Percentiles rank a stretch among this genome's conserved stretches.
These are phyloP conservation scores for Callyntrura guangdongensis DNA, from an alignment of 2,888 invertebrate genomes.

Conservation along the genomic window DNA sequence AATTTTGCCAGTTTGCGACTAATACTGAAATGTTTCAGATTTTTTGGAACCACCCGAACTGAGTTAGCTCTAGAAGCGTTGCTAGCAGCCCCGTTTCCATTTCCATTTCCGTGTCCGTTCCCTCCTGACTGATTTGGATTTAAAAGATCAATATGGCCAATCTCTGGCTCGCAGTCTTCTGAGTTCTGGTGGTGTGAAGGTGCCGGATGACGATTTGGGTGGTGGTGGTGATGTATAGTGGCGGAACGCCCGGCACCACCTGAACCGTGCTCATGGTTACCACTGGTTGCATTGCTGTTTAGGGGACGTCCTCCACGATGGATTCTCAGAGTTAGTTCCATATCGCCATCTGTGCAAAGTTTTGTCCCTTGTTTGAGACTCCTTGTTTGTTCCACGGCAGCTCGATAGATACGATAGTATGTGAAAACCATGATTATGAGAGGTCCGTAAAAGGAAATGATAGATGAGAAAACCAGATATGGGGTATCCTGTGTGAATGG, in stretches of 20 bases:
- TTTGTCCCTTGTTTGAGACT: constrained; percentile 97
- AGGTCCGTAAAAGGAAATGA: constrained; percentile 99
- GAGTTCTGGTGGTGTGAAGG: constrained; percentile 85
- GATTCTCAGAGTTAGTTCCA: constrained; percentile 95
- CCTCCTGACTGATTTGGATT: constrained; percentile 75
- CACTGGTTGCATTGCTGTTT: constrained; percentile 85
- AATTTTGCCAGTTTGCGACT: constrained; percentile 97
- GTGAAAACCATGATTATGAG: constrained; percentile 99
- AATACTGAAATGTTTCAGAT: constrained; percentile 94
- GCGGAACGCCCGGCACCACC: constrained; percentile 46
- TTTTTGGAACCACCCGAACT: constrained; percentile 83
- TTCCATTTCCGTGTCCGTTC: constrained; percentile 86
- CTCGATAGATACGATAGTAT: constrained; percentile 97
- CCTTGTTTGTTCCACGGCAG: constrained; percentile 96
- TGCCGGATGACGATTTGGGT: constrained; percentile 85
- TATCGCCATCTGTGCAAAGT: constrained; percentile 89
- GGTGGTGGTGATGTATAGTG: constrained; percentile 69
- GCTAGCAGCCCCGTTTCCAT: constrained; percentile 72
- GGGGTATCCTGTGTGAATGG: constrained; percentile 98
- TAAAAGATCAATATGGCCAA: constrained; percentile 83
- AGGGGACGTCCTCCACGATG: constrained; percentile 94
- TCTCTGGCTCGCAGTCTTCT: constrained; percentile 89
- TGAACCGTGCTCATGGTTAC: constrained; percentile 85
- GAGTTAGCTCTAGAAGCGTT: constrained; percentile 80
- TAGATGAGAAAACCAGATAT: constrained; percentile 98